Evolutionary conservation across 2,113 vertebrate genomes (phyloP).

Genomic region (Butorides virescens): DNA sequence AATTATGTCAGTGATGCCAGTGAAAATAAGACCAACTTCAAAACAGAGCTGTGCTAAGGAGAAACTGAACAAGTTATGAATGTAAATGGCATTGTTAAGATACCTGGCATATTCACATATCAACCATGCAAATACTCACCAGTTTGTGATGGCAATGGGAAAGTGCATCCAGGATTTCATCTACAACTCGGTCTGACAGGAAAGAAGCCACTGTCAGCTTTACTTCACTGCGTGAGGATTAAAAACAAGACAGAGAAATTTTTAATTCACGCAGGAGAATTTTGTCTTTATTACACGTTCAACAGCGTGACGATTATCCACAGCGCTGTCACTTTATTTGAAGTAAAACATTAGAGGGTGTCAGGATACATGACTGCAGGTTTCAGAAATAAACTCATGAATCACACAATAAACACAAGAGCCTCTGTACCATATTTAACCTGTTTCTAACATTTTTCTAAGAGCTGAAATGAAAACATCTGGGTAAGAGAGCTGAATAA

Average conservation of each 20-base stretch:
- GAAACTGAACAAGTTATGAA: neutral
- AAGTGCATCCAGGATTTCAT: constrained; percentile 93
- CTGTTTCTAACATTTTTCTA: constrained; percentile 40
- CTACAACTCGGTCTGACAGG: constrained; percentile 95
- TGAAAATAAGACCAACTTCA: neutral
- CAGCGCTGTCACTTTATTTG: neutral
- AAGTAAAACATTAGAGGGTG: neutral
- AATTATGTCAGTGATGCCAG: neutral
- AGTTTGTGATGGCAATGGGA: constrained; percentile 87
- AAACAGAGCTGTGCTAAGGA: neutral
- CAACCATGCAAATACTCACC: constrained; percentile 74
- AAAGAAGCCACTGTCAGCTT: constrained; percentile 96
- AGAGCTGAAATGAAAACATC: constrained; percentile 51
- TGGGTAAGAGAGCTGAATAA: constrained; percentile 41
- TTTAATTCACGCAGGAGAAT: neutral
- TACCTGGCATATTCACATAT: neutral
- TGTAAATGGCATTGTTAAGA: neutral
- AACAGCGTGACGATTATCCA: neutral
- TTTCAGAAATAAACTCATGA: constrained; percentile 59
- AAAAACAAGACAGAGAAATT: constrained; percentile 17
- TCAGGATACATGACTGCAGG: constrained; percentile 18
- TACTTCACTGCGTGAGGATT: constrained; percentile 84
- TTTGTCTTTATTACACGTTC: neutral
- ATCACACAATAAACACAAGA: constrained; percentile 58
- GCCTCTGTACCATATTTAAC: constrained; percentile 44